Base-by-base conservation (phyloP, 2,113 vertebrate species). In the Bungarus multicinctus region DNA sequence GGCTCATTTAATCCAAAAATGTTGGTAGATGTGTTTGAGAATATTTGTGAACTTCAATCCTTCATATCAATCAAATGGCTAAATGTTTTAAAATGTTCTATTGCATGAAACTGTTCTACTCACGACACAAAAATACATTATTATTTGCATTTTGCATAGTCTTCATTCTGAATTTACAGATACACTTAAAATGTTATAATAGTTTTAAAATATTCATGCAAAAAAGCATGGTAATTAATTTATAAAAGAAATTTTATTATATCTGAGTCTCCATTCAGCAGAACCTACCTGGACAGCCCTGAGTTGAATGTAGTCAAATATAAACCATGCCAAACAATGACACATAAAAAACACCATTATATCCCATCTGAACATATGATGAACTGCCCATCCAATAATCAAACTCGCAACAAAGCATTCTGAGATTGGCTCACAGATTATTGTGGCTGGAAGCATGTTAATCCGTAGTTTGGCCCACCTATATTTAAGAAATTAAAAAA, bases 271-370 rank as follows among this genome's bases (percentile, higher is more conserved):
- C 16, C 55, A 89, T 96, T 81, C 50, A 96, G 55, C 9, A 11
- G 57, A 91, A 95, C 97, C 18, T 98, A 99, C 99, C 98, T 99
- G 99, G 89, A 99, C 98, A 96, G 99, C 99, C 85, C 98, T 98
- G 60, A 99, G 98, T 97, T 99, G 99, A 96, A 99, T 98, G 97
- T 99, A 99, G 97, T 99, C 99, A 23, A 98, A 98, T 93, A 99
- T 98, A 96, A 99, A 99, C 99, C 99, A 99, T 0, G 99, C 99
- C 94, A 99, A 97, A 96, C 99, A 99, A 95, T 99, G 99, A 97
- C 99, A 99, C 99, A 99, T 98, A 97, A 99, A 99, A 98, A 99
- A 99, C 22, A 99, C 99, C 99, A 99, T 99, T 97, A 99, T 99
- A 96, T 99, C 99, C 99, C 99, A 99, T 97, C 98, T 98, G 95